Percentiles rank a stretch among this genome's conserved stretches.
phyloP scores from a whole-genome alignment of 1,140 invertebrate species.

The Danaus plexippus region DNA sequence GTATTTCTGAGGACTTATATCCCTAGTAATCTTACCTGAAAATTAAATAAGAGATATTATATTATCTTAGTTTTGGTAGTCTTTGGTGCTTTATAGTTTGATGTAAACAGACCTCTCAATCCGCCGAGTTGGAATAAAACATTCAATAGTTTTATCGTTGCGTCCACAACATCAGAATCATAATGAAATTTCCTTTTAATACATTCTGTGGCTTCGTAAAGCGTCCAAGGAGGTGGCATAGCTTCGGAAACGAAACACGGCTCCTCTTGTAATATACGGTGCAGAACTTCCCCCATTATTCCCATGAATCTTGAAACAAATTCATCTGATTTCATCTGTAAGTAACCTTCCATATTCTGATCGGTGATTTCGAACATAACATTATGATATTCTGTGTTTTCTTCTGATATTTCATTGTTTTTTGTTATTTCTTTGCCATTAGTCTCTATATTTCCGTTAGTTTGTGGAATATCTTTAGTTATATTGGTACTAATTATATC shows the following conservation, averaged over 20 bases:
- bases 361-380: conserved; percentile 44
- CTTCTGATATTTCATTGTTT: no score
- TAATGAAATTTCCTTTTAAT: conserved; percentile 35
- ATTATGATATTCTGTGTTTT: conserved; percentile 21
- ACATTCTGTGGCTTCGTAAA: conserved; percentile 47
- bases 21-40: conserved; percentile 37
- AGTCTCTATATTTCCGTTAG: conserved; percentile 16
- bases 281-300: conserved; percentile 57
- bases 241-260: conserved; percentile 20
- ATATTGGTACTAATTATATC: no score
- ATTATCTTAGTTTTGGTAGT: no score
- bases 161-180: conserved; percentile 31
- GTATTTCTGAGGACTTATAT: conserved; percentile 35
- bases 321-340: conserved; percentile 43
- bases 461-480: no score
- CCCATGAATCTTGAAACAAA: conserved; percentile 53
- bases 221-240: conserved; percentile 43
- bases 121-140: conserved; percentile 38
- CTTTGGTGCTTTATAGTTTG: no score
- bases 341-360: conserved; percentile 38
- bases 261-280: conserved; percentile 37
- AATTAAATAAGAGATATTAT: conserved; percentile 11
- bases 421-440: conserved; percentile 5
- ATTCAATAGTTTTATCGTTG: conserved; percentile 36
- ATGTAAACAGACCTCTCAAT: conserved; percentile 29